Percentiles rank a stretch among this genome's conserved stretches.
phyloP scores from a whole-genome alignment of 2,113 vertebrate species.

The Zapornia atra region DNA sequence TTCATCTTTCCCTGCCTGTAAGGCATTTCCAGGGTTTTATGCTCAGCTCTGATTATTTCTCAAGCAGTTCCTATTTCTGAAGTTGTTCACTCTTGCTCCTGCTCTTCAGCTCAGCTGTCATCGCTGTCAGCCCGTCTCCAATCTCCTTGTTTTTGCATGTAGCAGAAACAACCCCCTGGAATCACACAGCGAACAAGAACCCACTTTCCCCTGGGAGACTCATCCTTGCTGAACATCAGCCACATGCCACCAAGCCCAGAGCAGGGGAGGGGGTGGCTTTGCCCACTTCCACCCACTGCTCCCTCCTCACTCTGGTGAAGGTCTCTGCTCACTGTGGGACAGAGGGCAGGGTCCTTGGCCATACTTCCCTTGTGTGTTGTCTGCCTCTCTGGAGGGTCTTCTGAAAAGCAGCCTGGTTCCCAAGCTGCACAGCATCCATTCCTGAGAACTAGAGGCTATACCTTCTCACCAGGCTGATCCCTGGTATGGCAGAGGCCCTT shows the following conservation, averaged over 20 bases:
- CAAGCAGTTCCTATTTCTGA: background rate
- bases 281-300: no score
- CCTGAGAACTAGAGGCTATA: background rate
- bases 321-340: background rate
- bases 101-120: background rate
- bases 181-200: background rate
- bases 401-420: background rate
- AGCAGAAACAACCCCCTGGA: background rate
- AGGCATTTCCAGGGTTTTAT: background rate
- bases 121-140: background rate
- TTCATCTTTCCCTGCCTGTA: background rate
- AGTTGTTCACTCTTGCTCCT: background rate
- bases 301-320: background rate
- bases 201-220: background rate
- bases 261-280: background rate
- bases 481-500: background rate
- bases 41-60: background rate
- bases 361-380: background rate
- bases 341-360: background rate
- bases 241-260: fast-evolving
- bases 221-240: background rate
- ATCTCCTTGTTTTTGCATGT: background rate
- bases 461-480: background rate
- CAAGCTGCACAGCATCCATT: background rate
- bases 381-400: background rate